Evolutionary conservation across 2,797 vertebrate genomes (phyloP).

Genomic region (Scolopax rusticola): DNA sequence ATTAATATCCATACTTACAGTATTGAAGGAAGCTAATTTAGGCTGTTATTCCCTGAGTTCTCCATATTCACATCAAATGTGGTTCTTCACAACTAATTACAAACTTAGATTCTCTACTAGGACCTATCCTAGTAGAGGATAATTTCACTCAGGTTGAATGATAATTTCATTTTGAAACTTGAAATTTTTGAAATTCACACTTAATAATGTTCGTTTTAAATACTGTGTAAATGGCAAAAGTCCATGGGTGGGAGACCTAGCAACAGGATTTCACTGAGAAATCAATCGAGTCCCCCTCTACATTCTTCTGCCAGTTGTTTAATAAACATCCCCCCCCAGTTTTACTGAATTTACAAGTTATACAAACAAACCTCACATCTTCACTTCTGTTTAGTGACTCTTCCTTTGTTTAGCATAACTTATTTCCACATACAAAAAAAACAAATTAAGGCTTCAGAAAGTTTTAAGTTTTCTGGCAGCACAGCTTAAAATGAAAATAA

Average conservation of each 20-base stretch:
- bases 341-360: not conserved
- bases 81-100: not conserved
- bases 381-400: not conserved
- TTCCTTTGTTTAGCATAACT: not conserved
- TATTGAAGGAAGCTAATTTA: constrained; percentile 53
- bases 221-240: not conserved
- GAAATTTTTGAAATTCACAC: not conserved
- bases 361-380: not conserved
- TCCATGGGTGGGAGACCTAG: not conserved
- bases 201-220: not conserved
- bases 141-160: not conserved
- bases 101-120: not conserved
- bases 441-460: not conserved
- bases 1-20: not conserved
- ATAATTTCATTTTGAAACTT: not conserved
- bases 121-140: not conserved
- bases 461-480: not conserved
- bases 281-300: not conserved
- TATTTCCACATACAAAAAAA: not conserved
- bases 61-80: not conserved
- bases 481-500: not conserved
- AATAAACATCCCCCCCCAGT: not conserved
- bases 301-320: not conserved
- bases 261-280: not conserved
- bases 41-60: constrained; percentile 73